phyloP scores from a whole-genome alignment of 2,113 vertebrate genomes.

The Chionis minor region DNA sequence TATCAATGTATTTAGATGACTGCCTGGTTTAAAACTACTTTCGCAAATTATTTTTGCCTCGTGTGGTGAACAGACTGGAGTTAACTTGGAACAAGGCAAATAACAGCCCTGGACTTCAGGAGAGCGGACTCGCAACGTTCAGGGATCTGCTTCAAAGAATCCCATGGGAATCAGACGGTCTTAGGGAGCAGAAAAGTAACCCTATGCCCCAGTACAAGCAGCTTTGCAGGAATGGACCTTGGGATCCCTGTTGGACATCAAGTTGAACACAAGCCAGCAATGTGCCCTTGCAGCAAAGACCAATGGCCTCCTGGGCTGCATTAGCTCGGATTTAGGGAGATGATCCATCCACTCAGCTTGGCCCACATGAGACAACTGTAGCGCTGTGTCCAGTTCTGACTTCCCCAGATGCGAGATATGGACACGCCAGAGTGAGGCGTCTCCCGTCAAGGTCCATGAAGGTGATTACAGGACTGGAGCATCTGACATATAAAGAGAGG shows the following conservation, averaged over 20 bases:
- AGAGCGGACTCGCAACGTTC: background rate
- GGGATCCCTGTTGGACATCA: background rate
- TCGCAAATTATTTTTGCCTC: background rate
- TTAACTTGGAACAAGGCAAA: background rate
- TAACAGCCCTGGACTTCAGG: background rate
- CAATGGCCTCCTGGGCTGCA: background rate
- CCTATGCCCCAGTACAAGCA: background rate
- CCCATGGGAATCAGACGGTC: background rate
- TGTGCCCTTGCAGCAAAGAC: background rate
- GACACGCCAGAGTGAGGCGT: background rate
- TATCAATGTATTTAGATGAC: background rate
- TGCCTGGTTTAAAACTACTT: background rate
- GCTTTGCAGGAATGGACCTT: background rate
- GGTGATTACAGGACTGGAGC: background rate
- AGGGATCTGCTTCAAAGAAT: background rate
- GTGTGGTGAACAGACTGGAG: background rate
- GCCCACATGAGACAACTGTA: background rate
- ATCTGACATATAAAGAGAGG: background rate
- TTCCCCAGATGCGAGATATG: background rate
- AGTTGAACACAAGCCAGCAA: background rate
- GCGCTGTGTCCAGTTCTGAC: rapidly evolving
- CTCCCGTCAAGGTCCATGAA: background rate
- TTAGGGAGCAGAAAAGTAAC: background rate
- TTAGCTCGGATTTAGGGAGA: background rate
- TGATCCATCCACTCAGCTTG: background rate